Conservation (phyloP, 2,888 invertebrate species). For the Tetheella fluctuosa region DNA sequence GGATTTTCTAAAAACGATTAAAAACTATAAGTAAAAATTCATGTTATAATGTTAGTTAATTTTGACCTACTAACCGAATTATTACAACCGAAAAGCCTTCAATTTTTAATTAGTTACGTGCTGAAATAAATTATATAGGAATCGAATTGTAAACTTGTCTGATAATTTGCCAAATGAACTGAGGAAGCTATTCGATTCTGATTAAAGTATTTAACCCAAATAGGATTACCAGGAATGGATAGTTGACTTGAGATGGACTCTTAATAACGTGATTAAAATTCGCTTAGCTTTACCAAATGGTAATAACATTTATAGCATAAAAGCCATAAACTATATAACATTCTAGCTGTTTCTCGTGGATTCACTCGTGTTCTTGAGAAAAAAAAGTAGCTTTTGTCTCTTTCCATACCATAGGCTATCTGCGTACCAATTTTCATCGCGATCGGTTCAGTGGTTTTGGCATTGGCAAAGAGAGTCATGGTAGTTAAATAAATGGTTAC, state of each 20-base stretch:
- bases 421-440: too few relatives aligned
- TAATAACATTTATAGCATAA: too few relatives aligned
- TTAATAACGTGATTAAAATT: background rate
- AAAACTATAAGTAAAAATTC: background rate
- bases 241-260: background rate
- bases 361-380: too few relatives aligned
- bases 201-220: conserved; percentile 42
- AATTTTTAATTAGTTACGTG: conserved; percentile 1
- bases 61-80: background rate
- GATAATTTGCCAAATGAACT: conserved; percentile 17
- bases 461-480: too few relatives aligned
- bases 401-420: too few relatives aligned
- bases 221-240: conserved; percentile 28
- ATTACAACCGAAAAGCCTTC: background rate
- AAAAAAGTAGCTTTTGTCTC: too few relatives aligned
- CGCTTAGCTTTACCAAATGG: background rate
- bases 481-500: too few relatives aligned
- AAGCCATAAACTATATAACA: too few relatives aligned
- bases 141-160: conserved; percentile 11
- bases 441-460: too few relatives aligned
- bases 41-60: background rate
- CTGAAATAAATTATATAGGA: conserved; percentile 5
- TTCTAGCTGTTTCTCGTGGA: too few relatives aligned
- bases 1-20: too few relatives aligned
- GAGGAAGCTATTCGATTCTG: conserved; percentile 32